These are phyloP conservation scores for Eupeodes latifasciatus DNA, from an alignment of 2,888 invertebrate species.

Conservation along the genomic window DNA sequence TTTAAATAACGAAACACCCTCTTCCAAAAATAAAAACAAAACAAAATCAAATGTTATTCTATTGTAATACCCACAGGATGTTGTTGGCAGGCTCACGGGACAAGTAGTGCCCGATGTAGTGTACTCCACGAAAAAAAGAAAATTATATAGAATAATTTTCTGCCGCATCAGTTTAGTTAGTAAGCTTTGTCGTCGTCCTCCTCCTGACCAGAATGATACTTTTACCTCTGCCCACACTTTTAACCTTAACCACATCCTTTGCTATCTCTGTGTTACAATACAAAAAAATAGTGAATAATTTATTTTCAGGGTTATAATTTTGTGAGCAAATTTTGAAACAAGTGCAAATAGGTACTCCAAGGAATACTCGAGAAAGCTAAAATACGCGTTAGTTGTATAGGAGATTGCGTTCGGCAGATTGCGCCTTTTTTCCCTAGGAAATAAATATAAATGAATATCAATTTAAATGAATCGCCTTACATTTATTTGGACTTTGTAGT, in stretches of 20 bases:
- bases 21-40: neutral
- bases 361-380: neutral
- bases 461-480: constrained; percentile 7
- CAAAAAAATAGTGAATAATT: constrained; percentile 65
- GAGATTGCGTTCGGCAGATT: neutral
- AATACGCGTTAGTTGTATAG: neutral
- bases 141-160: constrained; percentile 48
- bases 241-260: neutral
- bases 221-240: neutral
- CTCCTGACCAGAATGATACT: constrained; percentile 27
- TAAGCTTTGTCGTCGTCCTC: constrained; percentile 5
- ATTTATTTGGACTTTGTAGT: neutral
- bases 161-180: constrained; percentile 15
- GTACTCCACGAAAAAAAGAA: constrained; percentile 6
- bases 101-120: constrained; percentile 39
- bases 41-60: constrained; percentile 54
- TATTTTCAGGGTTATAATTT: constrained; percentile 64
- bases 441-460: constrained; percentile 22
- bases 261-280: neutral
- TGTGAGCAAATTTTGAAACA: constrained; percentile 22
- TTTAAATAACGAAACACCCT: neutral
- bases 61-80: constrained; percentile 31
- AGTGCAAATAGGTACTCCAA: neutral
- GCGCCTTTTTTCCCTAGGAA: neutral
- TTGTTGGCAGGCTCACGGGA: constrained; percentile 39